Conservation (phyloP, 2,113 vertebrate species). For the Sciurus niger region DNA sequence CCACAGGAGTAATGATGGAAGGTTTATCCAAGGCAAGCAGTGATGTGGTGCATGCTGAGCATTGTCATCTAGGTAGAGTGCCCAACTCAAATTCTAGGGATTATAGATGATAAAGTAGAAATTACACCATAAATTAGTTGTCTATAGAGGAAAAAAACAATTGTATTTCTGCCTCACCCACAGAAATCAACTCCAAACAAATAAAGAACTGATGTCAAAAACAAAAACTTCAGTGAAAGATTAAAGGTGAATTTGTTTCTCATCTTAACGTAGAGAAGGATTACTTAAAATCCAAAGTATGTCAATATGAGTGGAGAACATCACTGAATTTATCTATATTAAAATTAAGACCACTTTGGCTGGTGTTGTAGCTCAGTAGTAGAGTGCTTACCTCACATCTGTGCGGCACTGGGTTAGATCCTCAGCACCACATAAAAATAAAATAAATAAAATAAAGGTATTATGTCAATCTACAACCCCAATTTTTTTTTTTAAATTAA, state of each 20-base stretch:
- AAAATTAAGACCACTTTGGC: neutral
- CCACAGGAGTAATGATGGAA: neutral
- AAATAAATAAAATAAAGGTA: too few relatives aligned
- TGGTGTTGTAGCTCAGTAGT: too few relatives aligned
- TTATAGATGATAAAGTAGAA: conserved; percentile 29
- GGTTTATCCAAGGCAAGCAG: neutral
- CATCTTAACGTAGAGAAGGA: neutral
- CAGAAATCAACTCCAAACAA: conserved; percentile 32
- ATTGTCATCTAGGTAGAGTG: neutral
- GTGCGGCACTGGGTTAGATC: too few relatives aligned
- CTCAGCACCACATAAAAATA: too few relatives aligned
- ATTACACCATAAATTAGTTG: neutral
- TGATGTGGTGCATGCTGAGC: neutral
- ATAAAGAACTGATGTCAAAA: conserved; percentile 25
- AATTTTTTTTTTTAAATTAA: too few relatives aligned
- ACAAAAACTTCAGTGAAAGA: conserved; percentile 33
- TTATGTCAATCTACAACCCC: too few relatives aligned
- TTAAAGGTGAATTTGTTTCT: neutral
- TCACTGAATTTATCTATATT: conserved; percentile 2
- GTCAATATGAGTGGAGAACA: neutral
- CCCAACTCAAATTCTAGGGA: neutral
- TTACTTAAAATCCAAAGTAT: conserved; percentile 34
- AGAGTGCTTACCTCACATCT: too few relatives aligned
- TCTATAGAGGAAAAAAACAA: neutral
- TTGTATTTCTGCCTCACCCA: neutral